A percentile compares a stretch with the other conserved stretches of the same genome.
Conservation (phyloP, 2,797 vertebrate species). For the Neopelma chrysocephalum region DNA sequence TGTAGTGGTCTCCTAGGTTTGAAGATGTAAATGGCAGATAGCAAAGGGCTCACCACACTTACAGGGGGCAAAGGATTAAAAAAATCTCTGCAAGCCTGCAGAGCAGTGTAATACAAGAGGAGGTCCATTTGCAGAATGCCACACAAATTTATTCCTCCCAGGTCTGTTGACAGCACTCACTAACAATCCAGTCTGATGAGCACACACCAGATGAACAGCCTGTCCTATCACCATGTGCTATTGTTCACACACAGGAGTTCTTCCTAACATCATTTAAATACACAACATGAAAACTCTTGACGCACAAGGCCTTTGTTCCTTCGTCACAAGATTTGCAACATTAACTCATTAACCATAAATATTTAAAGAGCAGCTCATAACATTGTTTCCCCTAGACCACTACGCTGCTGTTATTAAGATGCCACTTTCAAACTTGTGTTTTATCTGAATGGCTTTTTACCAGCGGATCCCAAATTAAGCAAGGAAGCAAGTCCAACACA, state of each 20-base stretch:
- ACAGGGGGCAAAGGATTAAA: fast-evolving
- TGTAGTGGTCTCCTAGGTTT: background rate
- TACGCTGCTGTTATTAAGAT: background rate
- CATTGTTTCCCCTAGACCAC: conserved; percentile 1
- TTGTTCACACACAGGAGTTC: background rate
- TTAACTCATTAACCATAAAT: conserved; percentile 36
- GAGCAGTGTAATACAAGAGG: background rate
- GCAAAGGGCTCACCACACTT: background rate
- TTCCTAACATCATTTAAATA: background rate
- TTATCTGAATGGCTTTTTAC: conserved; percentile 1
- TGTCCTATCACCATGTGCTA: background rate
- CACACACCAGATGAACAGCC: background rate
- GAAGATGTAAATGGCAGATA: background rate
- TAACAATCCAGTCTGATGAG: background rate
- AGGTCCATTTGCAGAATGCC: background rate
- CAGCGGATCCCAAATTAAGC: conserved; percentile 4
- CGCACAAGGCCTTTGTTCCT: conserved; percentile 33
- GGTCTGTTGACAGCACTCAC: fast-evolving
- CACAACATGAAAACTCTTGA: conserved; percentile 22
- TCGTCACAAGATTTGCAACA: background rate
- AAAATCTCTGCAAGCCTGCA: background rate
- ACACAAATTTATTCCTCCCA: background rate
- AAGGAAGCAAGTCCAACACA: background rate
- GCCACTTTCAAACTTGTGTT: background rate
- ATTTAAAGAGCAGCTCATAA: background rate